phyloP scores from a whole-genome alignment of 2,113 vertebrate species.

The Polyodon spathula region DNA sequence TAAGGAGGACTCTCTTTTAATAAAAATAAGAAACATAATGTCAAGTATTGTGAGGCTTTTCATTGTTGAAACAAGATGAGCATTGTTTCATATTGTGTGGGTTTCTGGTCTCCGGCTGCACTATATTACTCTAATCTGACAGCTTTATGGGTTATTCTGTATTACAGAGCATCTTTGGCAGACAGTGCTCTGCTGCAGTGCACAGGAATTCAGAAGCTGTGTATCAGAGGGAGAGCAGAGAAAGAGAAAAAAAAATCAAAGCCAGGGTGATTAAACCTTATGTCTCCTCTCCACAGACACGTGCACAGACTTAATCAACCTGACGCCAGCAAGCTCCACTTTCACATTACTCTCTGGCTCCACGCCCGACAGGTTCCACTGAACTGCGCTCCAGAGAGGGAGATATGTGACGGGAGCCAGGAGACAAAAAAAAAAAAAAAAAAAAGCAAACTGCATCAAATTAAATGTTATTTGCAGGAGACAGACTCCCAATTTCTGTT shows the following conservation, averaged over 20 bases:
- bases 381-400: conserved; percentile 32
- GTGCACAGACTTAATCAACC: conserved; percentile 63
- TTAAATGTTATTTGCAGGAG: conserved; percentile 33
- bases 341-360: conserved; percentile 53
- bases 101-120: neutral
- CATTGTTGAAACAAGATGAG: too few species aligned
- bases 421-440: conserved; percentile 22
- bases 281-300: conserved; percentile 59
- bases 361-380: conserved; percentile 52
- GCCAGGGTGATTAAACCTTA: conserved; percentile 46
- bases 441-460: conserved; percentile 32
- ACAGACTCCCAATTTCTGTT: conserved; percentile 4
- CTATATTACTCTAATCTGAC: conserved; percentile 9
- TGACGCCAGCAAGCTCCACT: conserved; percentile 52
- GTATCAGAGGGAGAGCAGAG: neutral
- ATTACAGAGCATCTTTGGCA: neutral
- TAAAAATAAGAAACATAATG: too few species aligned
- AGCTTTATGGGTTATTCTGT: conserved; percentile 22
- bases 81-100: neutral
- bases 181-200: neutral
- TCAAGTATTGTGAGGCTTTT: too few species aligned
- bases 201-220: neutral
- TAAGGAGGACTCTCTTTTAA: too few species aligned
- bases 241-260: conserved; percentile 19
- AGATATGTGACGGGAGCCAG: conserved; percentile 39